Evolutionary conservation across 2,797 vertebrate genomes (phyloP).

Genomic region (Smutsia temminckii): DNA sequence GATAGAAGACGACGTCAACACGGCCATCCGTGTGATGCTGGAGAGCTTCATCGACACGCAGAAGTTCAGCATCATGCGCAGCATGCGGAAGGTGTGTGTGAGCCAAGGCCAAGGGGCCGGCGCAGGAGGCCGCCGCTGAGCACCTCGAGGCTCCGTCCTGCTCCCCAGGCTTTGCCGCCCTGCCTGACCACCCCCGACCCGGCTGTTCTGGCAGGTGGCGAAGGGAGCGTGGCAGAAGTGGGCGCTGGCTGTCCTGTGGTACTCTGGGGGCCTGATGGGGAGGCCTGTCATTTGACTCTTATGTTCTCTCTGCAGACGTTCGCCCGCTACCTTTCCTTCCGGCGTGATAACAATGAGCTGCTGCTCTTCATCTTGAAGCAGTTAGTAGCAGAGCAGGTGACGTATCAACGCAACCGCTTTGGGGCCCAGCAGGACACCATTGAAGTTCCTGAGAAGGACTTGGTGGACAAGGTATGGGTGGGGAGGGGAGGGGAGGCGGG

Average conservation of each 20-base stretch:
- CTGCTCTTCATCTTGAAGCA: slow-evolving; percentile 98
- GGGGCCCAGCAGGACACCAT: slow-evolving; percentile 94
- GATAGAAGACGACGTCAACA: slow-evolving; percentile 97
- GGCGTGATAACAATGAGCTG: slow-evolving; percentile 97
- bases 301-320: slow-evolving; percentile 89
- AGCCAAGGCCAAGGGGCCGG: fast-evolving
- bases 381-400: slow-evolving; percentile 94
- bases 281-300: fast-evolving
- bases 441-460: slow-evolving; percentile 94
- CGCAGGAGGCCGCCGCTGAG: neutral
- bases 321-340: slow-evolving; percentile 95
- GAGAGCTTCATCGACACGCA: slow-evolving; percentile 99
- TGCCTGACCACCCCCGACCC: neutral
- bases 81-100: slow-evolving; percentile 94
- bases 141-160: neutral
- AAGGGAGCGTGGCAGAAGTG: neutral
- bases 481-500: fast-evolving
- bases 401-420: slow-evolving; percentile 97
- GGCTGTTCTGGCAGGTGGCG: neutral
- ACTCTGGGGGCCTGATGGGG: fast-evolving
- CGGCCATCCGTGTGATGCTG: slow-evolving; percentile 99
- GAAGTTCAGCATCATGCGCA: slow-evolving; percentile 98
- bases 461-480: slow-evolving; percentile 92
- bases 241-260: neutral
- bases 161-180: neutral